Conservation (phyloP, 2,888 invertebrate genomes). For the Cheilosia variabilis region DNA sequence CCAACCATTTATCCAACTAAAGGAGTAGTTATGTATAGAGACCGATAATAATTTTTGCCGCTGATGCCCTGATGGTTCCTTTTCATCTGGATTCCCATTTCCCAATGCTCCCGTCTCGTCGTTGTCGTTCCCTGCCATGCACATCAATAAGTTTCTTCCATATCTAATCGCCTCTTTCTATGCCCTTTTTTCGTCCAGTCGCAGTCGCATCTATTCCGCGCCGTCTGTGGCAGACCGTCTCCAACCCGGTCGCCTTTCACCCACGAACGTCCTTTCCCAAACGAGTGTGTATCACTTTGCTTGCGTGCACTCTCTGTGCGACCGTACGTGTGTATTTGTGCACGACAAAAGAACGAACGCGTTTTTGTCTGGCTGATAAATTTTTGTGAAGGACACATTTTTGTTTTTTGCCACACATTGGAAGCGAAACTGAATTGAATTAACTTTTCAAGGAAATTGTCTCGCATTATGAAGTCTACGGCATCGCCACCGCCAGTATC, state of each 20-base stretch:
- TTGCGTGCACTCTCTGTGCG: conserved; percentile 12
- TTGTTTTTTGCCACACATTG: conserved; percentile 51
- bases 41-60: conserved; percentile 49
- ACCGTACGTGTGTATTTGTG: background rate
- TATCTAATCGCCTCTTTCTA: conserved; percentile 45
- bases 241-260: background rate
- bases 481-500: conserved; percentile 2
- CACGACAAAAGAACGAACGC: conserved; percentile 7
- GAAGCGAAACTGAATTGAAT: conserved; percentile 54
- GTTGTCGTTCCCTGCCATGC: too few relatives aligned
- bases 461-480: conserved; percentile 65
- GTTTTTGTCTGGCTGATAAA: conserved; percentile 64
- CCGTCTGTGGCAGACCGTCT: conserved; percentile 8
- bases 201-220: conserved; percentile 8
- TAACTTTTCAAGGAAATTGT: conserved; percentile 72
- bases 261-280: conserved; percentile 6
- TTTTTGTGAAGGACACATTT: conserved; percentile 74
- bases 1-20: conserved; percentile 51
- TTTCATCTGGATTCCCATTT: conserved; percentile 34
- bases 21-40: conserved; percentile 1
- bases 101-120: background rate
- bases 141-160: conserved; percentile 34
- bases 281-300: background rate
- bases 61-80: conserved; percentile 8
- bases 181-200: conserved; percentile 21